A percentile compares a stretch with the other conserved stretches of the same genome.
Evolutionary conservation across 2,113 vertebrate species (phyloP).

Genomic region (Lophochroa leadbeateri): DNA sequence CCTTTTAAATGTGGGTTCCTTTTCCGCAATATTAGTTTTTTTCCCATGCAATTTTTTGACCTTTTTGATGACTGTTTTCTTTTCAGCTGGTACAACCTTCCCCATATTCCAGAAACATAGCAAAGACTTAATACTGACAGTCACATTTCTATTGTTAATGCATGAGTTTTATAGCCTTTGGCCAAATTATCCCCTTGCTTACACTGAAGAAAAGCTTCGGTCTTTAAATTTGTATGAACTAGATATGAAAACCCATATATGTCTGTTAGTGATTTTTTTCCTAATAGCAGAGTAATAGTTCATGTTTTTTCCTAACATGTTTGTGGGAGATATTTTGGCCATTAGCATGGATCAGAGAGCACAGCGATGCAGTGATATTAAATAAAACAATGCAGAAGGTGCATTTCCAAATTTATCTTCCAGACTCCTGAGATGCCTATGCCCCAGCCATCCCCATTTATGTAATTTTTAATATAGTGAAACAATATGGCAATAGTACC

Average conservation of each 20-base stretch:
- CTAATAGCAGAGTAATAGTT: background rate
- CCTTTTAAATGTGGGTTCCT: background rate
- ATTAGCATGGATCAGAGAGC: background rate
- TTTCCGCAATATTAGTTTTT: background rate
- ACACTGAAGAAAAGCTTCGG: background rate
- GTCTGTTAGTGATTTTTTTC: background rate
- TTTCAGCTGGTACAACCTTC: background rate
- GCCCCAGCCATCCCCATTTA: background rate
- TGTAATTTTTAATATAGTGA: background rate
- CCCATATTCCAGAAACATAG: background rate
- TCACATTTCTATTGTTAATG: background rate
- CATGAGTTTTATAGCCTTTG: background rate
- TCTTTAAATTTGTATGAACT: constrained; percentile 24
- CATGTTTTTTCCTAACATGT: background rate
- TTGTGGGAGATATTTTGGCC: background rate
- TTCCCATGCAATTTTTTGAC: background rate
- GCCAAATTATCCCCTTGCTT: background rate
- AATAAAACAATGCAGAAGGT: background rate
- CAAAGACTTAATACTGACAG: background rate
- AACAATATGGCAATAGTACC: background rate
- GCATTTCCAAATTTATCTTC: background rate
- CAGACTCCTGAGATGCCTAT: background rate
- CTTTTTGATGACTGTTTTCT: background rate
- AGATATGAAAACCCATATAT: background rate
- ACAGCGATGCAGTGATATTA: background rate